Percentiles rank a stretch among this genome's conserved stretches.
Conservation (phyloP, 64 coral and sea anemone genomes). For the Catalaphyllia jardinei region DNA sequence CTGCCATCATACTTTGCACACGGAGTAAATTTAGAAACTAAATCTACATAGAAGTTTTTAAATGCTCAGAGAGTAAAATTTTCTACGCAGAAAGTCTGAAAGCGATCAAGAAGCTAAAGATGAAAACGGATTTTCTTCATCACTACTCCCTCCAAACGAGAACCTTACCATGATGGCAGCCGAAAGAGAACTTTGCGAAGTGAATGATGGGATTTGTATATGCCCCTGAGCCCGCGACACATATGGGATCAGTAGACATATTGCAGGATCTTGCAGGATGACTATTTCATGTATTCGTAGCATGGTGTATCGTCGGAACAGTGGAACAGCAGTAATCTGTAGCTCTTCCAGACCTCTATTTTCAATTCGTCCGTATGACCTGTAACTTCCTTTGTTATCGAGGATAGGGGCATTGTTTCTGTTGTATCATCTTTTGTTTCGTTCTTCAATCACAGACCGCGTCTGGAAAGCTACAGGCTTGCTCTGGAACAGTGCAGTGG, state of each 20-base stretch:
- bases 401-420: no score
- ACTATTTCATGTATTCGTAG: no score
- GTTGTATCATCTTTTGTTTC: no score
- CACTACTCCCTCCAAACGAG: not conserved
- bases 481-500: no score
- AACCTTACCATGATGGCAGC: constrained; percentile 99
- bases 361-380: no score
- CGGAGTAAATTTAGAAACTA: not conserved
- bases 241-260: not conserved
- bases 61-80: constrained; percentile 1
- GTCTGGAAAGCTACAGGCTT: no score
- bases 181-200: constrained; percentile 57
- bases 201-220: constrained; percentile 63
- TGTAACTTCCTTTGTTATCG: no score
- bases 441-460: no score
- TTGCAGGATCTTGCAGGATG: no score
- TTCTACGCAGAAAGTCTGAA: not conserved
- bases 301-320: no score
- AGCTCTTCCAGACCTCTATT: no score
- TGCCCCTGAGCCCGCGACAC: not conserved
- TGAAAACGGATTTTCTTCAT: constrained; percentile 60
- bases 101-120: constrained; percentile 15
- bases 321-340: no score
- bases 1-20: not conserved
- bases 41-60: not conserved